Conservation (phyloP, 2,888 invertebrate genomes). For the Dilophus febrilis region DNA sequence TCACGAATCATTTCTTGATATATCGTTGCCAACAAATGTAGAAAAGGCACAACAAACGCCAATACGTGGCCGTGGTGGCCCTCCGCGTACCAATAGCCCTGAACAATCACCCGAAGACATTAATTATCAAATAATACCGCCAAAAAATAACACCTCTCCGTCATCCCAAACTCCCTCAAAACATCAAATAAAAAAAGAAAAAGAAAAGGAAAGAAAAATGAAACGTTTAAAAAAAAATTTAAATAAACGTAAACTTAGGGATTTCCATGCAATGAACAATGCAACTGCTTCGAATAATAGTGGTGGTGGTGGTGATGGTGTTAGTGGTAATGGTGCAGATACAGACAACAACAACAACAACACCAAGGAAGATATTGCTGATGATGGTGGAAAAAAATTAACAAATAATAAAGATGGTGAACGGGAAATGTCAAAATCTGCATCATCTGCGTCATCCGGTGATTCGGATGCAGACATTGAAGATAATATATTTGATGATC, state of each 20-base stretch:
- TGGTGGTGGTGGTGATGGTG: conserved; percentile 5
- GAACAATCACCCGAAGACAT: conserved; percentile 13
- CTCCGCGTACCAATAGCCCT: conserved; percentile 33
- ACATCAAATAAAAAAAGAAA: conserved; percentile 41
- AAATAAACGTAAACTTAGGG: conserved; percentile 18
- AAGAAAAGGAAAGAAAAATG: conserved; percentile 33
- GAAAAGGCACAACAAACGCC: conserved; percentile 60
- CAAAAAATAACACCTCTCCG: no score
- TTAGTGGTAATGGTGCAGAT: conserved; percentile 1
- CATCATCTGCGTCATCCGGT: conserved; percentile 33
- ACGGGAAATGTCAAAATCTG: conserved; percentile 16
- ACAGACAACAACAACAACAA: conserved; percentile 25
- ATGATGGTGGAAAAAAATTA: conserved; percentile 1
- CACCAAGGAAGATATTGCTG: conserved; percentile 32
- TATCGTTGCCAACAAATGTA: conserved; percentile 75
- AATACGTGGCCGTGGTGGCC: no score
- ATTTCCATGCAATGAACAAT: conserved; percentile 10
- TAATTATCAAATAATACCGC: no score
- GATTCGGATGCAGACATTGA: conserved; percentile 70
- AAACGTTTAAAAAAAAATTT: conserved; percentile 23
- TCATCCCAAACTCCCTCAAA: conserved; percentile 30
- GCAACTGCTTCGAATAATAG: no score
- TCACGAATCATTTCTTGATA: conserved; percentile 84
- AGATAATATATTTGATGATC: conserved; percentile 50
- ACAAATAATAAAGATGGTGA: no score